Base-by-base conservation (phyloP, 2,113 vertebrate genomes). In the Brachyistius frenatus region DNA sequence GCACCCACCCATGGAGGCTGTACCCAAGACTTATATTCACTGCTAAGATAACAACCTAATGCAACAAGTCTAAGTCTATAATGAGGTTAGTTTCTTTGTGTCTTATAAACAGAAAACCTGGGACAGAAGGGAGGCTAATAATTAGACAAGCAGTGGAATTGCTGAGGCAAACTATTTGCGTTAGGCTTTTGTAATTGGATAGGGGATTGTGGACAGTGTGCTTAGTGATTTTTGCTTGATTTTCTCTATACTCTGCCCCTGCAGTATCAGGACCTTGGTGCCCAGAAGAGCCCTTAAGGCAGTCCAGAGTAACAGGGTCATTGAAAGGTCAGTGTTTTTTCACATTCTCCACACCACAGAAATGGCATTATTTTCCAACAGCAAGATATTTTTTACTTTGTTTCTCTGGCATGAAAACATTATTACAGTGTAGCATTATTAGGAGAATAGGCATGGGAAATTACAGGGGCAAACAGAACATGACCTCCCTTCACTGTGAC, bases 181-280 rank as follows among this genome's bases (percentile, higher is more conserved):
- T 63, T 61, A 56, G 66, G 57, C 10, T 62, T 83, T 44, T 68
- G 52, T 88, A 87, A 91, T 87, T 89, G 78, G 78, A 46, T 32
- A 80, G 52, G 36, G 83, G 69, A 73, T 78, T 87, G 80, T 76
- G 73, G 62, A 76, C 39, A 55, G 77, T 72, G 76, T 63, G 39
- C 15, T 64, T 83, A 87, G 88, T 78, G 83, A 91, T 88, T 80
- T 84, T 76, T 77, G 60, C 81, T 84, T 81, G 63, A 81, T 88
- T 86, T 81, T 76, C 70, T 73, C 68, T 32, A 30, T 54, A 66
- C 37, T 73, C 53, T 36, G 66, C 2, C 44, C 23, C 53, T 46
- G 44, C 36, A 70, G 58, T 53, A 44, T 82, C 53, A 74, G 44
- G 68, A 63, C 64, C 52, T 68, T 5, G 0, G 15, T 36, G 30